Conservation (phyloP, 35 echinoderm and acorn worm species). For the Apostichopus japonicus region DNA sequence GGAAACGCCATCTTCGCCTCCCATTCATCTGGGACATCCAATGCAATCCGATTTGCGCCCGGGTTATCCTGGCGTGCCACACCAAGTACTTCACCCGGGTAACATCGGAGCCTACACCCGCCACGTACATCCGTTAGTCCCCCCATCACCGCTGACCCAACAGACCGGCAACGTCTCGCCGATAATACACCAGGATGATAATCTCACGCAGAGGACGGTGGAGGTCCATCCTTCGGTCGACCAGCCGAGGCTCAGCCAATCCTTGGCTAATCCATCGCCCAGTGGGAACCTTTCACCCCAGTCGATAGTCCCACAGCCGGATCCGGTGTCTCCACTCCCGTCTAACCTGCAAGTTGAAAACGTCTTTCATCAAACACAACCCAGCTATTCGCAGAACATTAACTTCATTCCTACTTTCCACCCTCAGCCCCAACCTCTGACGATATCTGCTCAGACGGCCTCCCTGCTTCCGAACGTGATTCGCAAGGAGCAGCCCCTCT, state of each 20-base stretch:
- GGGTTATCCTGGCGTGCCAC: not conserved
- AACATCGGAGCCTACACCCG: not conserved
- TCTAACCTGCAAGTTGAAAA: conserved; percentile 44
- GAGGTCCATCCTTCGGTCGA: not conserved
- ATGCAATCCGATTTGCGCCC: conserved; percentile 17
- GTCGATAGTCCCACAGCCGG: conserved; percentile 33
- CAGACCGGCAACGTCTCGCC: conserved; percentile 10
- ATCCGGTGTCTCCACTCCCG: conserved; percentile 15
- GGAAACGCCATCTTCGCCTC: conserved; percentile 11
- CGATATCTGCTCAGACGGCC: conserved; percentile 13
- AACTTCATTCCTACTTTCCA: conserved; percentile 37
- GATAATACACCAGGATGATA: conserved; percentile 23
- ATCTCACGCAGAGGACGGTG: not conserved
- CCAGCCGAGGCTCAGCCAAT: not conserved
- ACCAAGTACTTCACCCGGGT: conserved; percentile 8
- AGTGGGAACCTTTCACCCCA: conserved; percentile 27
- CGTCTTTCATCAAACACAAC: conserved; percentile 7
- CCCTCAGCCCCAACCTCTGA: conserved; percentile 38
- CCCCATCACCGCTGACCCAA: not conserved
- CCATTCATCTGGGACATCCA: conserved; percentile 25
- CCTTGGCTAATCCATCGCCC: not conserved
- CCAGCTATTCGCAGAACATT: conserved; percentile 31
- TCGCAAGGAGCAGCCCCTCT: conserved; percentile 34
- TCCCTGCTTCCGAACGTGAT: conserved; percentile 44
- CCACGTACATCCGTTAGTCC: not conserved